Conservation (phyloP, 2,113 vertebrate species). For the Apistogramma diplotaenia region DNA sequence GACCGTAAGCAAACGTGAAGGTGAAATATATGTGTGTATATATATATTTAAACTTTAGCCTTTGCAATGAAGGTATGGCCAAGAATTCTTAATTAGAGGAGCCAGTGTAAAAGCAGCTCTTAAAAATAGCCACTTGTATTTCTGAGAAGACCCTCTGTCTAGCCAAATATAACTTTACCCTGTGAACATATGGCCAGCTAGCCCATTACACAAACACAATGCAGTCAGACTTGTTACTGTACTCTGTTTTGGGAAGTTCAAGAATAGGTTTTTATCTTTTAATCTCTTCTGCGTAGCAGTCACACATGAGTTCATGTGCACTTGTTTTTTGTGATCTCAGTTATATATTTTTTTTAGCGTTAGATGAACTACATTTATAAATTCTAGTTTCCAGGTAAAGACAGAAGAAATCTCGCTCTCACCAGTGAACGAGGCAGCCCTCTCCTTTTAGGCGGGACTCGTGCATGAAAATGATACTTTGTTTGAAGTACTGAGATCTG, state of each 20-base stretch:
- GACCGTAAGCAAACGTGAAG: background rate
- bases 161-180: slow-evolving; percentile 44
- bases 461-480: slow-evolving; percentile 94
- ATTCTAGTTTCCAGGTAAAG: background rate
- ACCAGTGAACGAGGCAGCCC: slow-evolving; percentile 94
- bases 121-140: slow-evolving; percentile 41
- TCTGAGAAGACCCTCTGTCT: slow-evolving; percentile 46
- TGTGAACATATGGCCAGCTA: slow-evolving; percentile 21
- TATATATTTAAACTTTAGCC: too few relatives aligned
- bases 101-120: background rate
- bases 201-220: slow-evolving; percentile 1
- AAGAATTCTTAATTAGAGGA: background rate
- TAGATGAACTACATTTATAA: background rate
- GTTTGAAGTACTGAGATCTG: slow-evolving; percentile 92
- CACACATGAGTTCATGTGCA: slow-evolving; percentile 26
- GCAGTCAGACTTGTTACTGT: slow-evolving; percentile 40
- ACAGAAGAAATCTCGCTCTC: slow-evolving; percentile 45
- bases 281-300: slow-evolving; percentile 49
- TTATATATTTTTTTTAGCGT: background rate
- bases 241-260: slow-evolving; percentile 68
- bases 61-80: background rate
- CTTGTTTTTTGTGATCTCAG: background rate
- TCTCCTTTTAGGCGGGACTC: slow-evolving; percentile 88
- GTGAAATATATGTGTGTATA: background rate
- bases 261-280: slow-evolving; percentile 62